phyloP scores from a whole-genome alignment of 2,888 invertebrate genomes.

The Spilosoma lubricipeda region DNA sequence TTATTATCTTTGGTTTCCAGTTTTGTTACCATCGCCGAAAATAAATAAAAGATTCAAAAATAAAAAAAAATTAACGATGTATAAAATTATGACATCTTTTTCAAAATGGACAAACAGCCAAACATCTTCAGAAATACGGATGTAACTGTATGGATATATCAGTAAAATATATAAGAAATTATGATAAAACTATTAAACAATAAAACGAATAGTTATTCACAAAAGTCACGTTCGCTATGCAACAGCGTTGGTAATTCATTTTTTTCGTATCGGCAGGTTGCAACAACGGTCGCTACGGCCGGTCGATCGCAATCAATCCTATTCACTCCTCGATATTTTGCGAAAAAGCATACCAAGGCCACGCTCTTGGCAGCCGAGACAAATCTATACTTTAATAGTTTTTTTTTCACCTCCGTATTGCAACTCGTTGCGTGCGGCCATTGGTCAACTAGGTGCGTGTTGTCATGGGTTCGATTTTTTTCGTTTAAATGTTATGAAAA shows the following conservation, averaged over 20 bases:
- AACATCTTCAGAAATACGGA: no score
- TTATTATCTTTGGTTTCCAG: no score
- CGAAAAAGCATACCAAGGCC: conserved; percentile 78
- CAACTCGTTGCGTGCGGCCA: conserved; percentile 69
- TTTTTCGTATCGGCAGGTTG: conserved; percentile 53
- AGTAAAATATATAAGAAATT: not conserved
- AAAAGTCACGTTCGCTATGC: conserved; percentile 68
- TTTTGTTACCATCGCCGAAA: no score
- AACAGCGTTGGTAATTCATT: conserved; percentile 64
- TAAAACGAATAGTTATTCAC: conserved; percentile 39
- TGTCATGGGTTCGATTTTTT: conserved; percentile 50
- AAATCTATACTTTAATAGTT: conserved; percentile 78
- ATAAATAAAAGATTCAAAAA: no score
- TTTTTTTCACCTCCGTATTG: conserved; percentile 64
- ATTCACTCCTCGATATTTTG: conserved; percentile 62
- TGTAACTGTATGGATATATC: not conserved
- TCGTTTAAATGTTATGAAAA: conserved; percentile 24
- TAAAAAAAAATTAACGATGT: no score
- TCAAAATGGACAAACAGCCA: no score
- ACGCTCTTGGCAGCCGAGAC: conserved; percentile 74
- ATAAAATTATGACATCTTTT: no score
- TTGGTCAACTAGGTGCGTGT: conserved; percentile 72
- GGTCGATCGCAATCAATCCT: conserved; percentile 69
- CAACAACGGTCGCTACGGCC: conserved; percentile 64
- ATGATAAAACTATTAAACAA: conserved; percentile 37